Conservation (phyloP, 2,113 vertebrate species). For the Puffinus mauretanicus region DNA sequence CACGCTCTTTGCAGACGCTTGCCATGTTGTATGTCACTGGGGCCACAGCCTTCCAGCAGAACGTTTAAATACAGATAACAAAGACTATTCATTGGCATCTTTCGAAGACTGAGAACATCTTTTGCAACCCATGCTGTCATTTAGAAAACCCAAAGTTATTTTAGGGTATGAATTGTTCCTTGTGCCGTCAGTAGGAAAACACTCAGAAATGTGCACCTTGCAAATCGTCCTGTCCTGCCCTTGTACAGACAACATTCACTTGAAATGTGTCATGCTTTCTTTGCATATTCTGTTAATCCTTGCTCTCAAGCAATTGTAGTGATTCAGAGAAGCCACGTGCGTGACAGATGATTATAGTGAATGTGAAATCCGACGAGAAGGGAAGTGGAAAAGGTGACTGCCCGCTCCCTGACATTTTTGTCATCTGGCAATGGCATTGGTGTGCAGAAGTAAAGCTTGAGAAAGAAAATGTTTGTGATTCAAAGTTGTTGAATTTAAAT, state of each 20-base stretch:
- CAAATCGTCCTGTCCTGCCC: not conserved
- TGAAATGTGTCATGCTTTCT: not conserved
- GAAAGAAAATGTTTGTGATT: not conserved
- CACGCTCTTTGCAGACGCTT: not conserved
- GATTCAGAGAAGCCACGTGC: not conserved
- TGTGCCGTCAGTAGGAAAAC: not conserved
- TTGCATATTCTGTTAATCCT: not conserved
- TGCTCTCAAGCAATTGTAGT: not conserved
- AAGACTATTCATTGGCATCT: not conserved
- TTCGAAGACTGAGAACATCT: not conserved
- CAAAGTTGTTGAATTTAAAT: not conserved
- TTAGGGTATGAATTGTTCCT: not conserved
- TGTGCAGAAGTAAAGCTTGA: not conserved
- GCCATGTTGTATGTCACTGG: not conserved
- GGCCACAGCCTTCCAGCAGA: not conserved
- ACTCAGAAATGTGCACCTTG: not conserved
- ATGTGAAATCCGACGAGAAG: rapidly evolving
- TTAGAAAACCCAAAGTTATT: not conserved
- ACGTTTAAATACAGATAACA: not conserved
- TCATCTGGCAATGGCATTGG: not conserved
- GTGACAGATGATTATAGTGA: not conserved
- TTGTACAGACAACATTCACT: not conserved
- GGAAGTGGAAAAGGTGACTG: not conserved
- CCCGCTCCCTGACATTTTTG: rapidly evolving
- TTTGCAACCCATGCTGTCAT: not conserved